Base-by-base conservation (phyloP, 2,888 invertebrate species). In the Girardia tigrina region DNA sequence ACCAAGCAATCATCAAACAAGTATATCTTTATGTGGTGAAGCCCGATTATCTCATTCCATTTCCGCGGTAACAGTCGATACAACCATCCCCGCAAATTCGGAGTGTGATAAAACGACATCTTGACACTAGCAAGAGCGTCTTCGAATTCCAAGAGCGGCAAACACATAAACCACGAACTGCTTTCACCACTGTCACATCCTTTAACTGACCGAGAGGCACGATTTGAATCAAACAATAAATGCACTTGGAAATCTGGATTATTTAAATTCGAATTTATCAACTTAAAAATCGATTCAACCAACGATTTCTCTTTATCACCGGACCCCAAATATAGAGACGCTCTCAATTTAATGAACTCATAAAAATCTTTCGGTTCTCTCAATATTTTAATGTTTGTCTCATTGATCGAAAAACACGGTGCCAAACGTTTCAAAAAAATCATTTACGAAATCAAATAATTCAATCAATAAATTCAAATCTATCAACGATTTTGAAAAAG, bases 21-120 rank as follows among this genome's bases (percentile, higher is more conserved):
- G 81, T 97, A 98, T 23, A 95, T 86, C 84, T 98, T 99, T 90
- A 98, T 94, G 81, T 99, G 98, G 81, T 95, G 94, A 14, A 98
- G 86, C 0, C 97, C 97, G 76, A 95, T 87, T 0, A 94, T 85
- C 85, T 99, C 98, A 85, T 84, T 83, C 76, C 81, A 82, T 29
- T 94, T 88, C 77, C 91, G 89, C 0, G 97, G 94, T 42, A 91
- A 86, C 0, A 90, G 83, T 78, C 87, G 87, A 78, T 91, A 92
- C 79, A 90, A 87, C 36, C 90, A 82, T 0, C 94, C 94, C 75
- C 91, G 87, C 42, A 98, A 85, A 80, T 89, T 88, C 0, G 97
- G 95, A 0, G 95, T 94, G 84, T 97, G 97, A 82, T 92, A 98
- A 72, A 98, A 87, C 72, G 89, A 90, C 23, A 97, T 86, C 82